Evolutionary conservation across 2,797 vertebrate genomes (phyloP).

Genomic region (Craterocephalus amniculus): DNA sequence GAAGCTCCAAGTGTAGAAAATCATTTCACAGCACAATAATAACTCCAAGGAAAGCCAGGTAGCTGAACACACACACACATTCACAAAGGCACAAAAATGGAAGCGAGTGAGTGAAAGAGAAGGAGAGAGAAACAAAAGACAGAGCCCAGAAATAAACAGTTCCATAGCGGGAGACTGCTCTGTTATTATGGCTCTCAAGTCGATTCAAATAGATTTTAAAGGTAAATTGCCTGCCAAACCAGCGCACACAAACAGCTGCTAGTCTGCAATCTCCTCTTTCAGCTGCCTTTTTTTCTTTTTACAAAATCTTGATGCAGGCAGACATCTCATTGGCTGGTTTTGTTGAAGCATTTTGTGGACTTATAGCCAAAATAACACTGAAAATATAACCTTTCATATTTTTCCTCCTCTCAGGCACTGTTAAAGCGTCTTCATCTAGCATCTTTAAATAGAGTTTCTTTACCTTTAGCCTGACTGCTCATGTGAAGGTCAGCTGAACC

Average conservation of each 20-base stretch:
- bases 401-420: neutral
- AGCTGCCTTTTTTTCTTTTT: conserved; percentile 12
- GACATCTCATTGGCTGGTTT: conserved; percentile 19
- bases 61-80: conserved; percentile 4
- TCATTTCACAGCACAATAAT: conserved; percentile 50
- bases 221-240: conserved; percentile 41
- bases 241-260: conserved; percentile 41
- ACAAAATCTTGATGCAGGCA: conserved; percentile 7
- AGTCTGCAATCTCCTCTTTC: conserved; percentile 31
- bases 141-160: conserved; percentile 41
- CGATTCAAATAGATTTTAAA: conserved; percentile 66
- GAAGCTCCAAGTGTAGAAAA: conserved; percentile 40
- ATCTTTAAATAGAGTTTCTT: neutral
- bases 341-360: neutral
- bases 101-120: conserved; percentile 1
- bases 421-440: neutral
- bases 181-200: conserved; percentile 53
- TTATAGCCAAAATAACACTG: neutral
- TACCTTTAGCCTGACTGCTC: neutral
- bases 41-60: conserved; percentile 38
- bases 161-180: conserved; percentile 42
- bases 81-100: conserved; percentile 5
- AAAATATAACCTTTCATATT: neutral
- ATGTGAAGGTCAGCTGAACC: conserved; percentile 13
- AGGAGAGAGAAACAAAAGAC: conserved; percentile 35